Percentiles rank a stretch among this genome's conserved stretches.
phyloP scores from a whole-genome alignment of 2,113 vertebrate species.

The Andinoacara biseriatus region DNA sequence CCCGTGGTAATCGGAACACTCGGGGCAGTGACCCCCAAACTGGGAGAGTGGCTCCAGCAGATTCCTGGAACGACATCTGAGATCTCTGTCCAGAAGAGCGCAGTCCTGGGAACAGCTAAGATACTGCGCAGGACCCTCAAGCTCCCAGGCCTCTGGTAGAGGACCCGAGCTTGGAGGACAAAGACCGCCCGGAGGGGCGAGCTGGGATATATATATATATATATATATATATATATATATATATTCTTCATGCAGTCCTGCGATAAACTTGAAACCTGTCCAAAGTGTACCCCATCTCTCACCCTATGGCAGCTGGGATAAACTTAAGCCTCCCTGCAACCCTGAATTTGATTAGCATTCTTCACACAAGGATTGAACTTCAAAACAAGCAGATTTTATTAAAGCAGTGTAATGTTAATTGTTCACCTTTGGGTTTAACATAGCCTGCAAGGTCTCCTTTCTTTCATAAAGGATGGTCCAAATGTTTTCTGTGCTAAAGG shows the following conservation, averaged over 20 bases:
- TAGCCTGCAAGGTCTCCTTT: not conserved
- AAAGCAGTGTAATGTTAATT: not conserved
- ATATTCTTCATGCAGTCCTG: not conserved
- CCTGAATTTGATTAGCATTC: not conserved
- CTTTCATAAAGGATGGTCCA: not conserved
- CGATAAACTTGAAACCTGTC: not conserved
- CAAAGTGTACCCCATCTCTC: not conserved
- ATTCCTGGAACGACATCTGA: no score
- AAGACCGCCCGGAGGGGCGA: no score
- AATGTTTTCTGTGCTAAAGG: not conserved
- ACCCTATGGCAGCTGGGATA: not conserved
- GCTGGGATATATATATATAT: no score
- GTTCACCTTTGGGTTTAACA: not conserved
- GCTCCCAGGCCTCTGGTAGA: no score
- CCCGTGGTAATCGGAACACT: no score
- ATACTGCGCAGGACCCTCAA: no score
- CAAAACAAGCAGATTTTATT: fast-evolving
- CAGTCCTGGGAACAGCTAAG: no score
- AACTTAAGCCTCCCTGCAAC: not conserved
- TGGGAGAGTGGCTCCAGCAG: no score
- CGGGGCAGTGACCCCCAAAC: no score
- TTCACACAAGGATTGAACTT: not conserved
- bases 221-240: not conserved
- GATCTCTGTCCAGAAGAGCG: no score
- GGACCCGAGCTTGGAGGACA: no score